These are phyloP conservation scores for Pollimyrus isidori DNA, from an alignment of 2,113 vertebrate genomes.

Conservation along the genomic window DNA sequence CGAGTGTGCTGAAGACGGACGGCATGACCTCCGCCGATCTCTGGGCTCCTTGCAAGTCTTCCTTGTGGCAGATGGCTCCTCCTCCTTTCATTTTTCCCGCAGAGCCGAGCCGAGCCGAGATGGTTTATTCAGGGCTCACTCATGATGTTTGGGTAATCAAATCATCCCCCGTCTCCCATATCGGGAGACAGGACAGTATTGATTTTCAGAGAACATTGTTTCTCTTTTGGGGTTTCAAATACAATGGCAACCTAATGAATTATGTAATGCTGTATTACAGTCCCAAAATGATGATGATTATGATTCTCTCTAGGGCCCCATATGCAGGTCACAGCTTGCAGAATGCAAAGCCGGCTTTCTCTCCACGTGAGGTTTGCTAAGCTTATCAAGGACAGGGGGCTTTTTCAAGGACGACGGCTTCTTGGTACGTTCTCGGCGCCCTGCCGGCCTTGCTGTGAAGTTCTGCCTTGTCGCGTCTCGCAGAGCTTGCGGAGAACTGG, in stretches of 20 bases:
- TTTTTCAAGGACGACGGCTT: not conserved
- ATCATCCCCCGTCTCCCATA: not conserved
- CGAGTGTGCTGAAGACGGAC: not conserved
- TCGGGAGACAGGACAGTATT: not conserved
- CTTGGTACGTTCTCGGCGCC: not conserved
- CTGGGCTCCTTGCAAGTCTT: not conserved
- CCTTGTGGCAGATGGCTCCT: not conserved
- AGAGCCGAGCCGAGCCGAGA: not conserved
- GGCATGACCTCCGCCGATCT: not conserved
- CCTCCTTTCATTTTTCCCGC: not conserved
- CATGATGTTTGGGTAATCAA: not conserved
- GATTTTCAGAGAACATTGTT: not conserved
- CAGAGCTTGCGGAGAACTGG: slow-evolving; percentile 81
- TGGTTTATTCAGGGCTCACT: not conserved
- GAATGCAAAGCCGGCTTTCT: not conserved
- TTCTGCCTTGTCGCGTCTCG: slow-evolving; percentile 9
- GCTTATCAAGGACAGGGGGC: not conserved
- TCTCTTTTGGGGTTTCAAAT: not conserved
- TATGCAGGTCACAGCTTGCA: not conserved
- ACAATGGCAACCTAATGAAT: not conserved
- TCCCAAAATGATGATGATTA: not conserved
- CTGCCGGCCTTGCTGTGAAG: not conserved
- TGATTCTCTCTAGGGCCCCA: not conserved
- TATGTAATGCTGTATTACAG: not conserved
- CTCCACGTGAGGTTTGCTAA: not conserved